A percentile compares a stretch with the other conserved stretches of the same genome.
These are phyloP conservation scores for Dunckerocampus dactyliophorus DNA, from an alignment of 2,113 vertebrate species.

Conservation along the genomic window DNA sequence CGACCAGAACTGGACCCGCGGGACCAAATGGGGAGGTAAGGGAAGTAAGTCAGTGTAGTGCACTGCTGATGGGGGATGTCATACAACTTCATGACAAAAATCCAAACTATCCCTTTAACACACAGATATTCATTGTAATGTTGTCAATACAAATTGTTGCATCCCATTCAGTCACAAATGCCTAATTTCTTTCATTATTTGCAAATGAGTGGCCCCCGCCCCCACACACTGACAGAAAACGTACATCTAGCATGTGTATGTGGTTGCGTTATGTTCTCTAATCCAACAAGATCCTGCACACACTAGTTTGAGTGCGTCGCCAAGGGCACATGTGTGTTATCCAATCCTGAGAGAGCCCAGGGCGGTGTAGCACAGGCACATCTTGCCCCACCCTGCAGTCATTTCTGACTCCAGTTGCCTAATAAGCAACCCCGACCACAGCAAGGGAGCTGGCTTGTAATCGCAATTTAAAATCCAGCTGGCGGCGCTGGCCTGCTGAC, in stretches of 20 bases:
- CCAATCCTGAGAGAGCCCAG: slow-evolving; percentile 28
- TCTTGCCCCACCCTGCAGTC: slow-evolving; percentile 57
- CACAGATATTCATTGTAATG: no score
- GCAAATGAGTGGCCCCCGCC: neutral
- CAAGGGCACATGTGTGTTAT: slow-evolving; percentile 59
- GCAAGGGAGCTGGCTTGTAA: slow-evolving; percentile 36
- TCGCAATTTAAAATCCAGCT: slow-evolving; percentile 49
- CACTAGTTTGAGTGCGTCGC: slow-evolving; percentile 54
- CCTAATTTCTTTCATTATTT: neutral
- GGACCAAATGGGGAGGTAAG: no score
- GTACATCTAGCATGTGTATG: neutral
- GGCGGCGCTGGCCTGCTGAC: slow-evolving; percentile 49
- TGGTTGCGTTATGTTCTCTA: slow-evolving; percentile 9
- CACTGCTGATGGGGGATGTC: no score
- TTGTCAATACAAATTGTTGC: no score
- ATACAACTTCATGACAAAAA: no score
- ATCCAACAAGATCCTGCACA: slow-evolving; percentile 50
- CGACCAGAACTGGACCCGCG: no score
- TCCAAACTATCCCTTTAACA: no score
- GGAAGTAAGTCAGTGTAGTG: no score
- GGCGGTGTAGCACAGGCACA: slow-evolving; percentile 29
- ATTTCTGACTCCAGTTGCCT: slow-evolving; percentile 49
- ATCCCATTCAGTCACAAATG: no score
- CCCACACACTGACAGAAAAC: neutral
- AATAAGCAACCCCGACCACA: slow-evolving; percentile 61